Conservation (phyloP, 2,888 invertebrate species). For the Carabus problematicus region DNA sequence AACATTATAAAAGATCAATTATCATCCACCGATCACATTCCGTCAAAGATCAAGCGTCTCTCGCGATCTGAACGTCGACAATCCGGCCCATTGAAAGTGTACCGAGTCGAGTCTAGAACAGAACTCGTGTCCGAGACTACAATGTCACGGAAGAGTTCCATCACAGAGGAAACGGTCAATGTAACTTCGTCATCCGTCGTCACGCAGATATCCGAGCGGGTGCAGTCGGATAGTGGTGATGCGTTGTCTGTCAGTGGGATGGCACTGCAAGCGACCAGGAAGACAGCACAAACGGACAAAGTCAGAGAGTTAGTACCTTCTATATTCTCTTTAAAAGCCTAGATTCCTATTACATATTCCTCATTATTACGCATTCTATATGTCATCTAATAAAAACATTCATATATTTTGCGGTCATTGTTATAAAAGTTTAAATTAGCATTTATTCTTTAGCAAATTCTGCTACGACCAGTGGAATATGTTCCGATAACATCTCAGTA, state of each 20-base stretch:
- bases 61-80: conserved; percentile 57
- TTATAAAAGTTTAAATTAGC: too few species aligned
- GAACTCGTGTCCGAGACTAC: conserved; percentile 52
- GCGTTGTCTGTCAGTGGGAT: conserved; percentile 7
- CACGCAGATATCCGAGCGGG: conserved; percentile 46
- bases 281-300: conserved; percentile 45
- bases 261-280: conserved; percentile 24
- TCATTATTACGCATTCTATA: too few species aligned
- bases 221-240: conserved; percentile 8
- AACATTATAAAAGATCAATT: conserved; percentile 64
- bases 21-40: conserved; percentile 59
- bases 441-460: too few species aligned
- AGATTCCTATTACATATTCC: too few species aligned
- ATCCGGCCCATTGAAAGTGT: conserved; percentile 63
- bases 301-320: conserved; percentile 48
- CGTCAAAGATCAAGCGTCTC: conserved; percentile 61
- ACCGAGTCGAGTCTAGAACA: conserved; percentile 55
- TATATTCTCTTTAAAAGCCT: too few species aligned
- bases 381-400: too few species aligned
- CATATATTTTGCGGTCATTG: too few species aligned
- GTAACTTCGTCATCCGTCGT: conserved; percentile 50
- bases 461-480: too few species aligned
- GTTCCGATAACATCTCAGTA: too few species aligned
- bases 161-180: conserved; percentile 52
- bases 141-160: conserved; percentile 51